Evolutionary conservation across 2,113 vertebrate genomes (phyloP), one percentile per base, ranked within the genome.

Genomic region (Neogale vison): DNA sequence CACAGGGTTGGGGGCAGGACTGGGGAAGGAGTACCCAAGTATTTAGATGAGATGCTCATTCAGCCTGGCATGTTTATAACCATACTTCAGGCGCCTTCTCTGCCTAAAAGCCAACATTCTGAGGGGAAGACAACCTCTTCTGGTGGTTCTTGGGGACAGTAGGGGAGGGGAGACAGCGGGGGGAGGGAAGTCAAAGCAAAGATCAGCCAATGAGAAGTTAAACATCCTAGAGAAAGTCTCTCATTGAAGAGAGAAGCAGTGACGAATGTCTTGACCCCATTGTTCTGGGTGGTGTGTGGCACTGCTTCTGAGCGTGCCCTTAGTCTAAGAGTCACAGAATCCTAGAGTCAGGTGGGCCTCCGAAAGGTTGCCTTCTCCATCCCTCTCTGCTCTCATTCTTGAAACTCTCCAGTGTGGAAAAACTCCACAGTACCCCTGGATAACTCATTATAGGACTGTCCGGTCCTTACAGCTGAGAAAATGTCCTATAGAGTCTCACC

Each of bases 131-230:
- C 5, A 23, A 39, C 17, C 24, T 72, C 65, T 36, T 39, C 39
- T 42, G 11, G 14, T 45, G 45, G 50, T n/a, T 39, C 67, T 59
- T 50, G 20, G 6, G 61, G 29, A 6, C 1, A 34, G 24, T 6
- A 2, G 21, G n/a, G 5, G 15, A 13, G 17, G n/a, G 4, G 59
- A 10, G 1, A 59, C 21, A 31, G 1, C 0, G 15, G 6, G 26
- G 7, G 31, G 2, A 1, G 31, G 14, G 42, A 7, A 34, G 39
- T 50, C 94, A 23, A 24, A 67, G 79, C 7, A 86, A 12, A n/a
- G 47, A n/a, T 4, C 34, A 65, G 17, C 52, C 61, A 34, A 5
- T 29, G 6, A 52, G 74, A 31, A 15, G n/a, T 0, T 26, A 39
- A 23, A 3, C 45, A 23, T 26, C n/a, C 2, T 11, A 31, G 45